Base-by-base conservation (phyloP, 2,797 vertebrate species). In the Rousettus madagascariensis region DNA sequence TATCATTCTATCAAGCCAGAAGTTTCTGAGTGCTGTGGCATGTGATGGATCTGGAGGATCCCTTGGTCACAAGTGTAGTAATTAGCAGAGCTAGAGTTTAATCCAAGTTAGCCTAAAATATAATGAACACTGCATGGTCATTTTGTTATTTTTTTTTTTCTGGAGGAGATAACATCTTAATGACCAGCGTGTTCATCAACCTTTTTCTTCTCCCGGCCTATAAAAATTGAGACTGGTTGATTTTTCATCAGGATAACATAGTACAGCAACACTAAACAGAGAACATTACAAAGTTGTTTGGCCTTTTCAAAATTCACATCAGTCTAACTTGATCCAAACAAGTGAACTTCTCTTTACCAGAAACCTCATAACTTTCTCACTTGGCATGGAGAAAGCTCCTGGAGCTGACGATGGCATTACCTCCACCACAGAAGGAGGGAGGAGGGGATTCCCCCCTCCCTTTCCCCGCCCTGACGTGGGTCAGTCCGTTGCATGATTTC, bases 401-500 rank as follows among this genome's bases (percentile, higher is more conserved):
- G 33, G 82, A 97, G 96, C 72, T 12, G 19, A 88, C 3, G 0
- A 61, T 22, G 68, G 28, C 55, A 24, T 90, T 92, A 77, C 61
- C 66, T 86, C 33, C 57, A 90, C 55, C 24, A 36, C 26, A 51
- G 66, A 20, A 71, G 36, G 13, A 85, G 61, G 4, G n/a, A 65
- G 75, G 55, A 57, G 5, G 12, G 28, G 46, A 11, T 49, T 36
- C 33, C 15, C 49, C 49, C 15, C 49, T 5, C 15, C 13, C 46
- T 36, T 41, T 75, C 84, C 30, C 83, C 53, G 36, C 36, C 30
- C 61, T 55, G 61, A 72, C 63, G 15, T 71, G 85, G 91, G 17
- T 49, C 87, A 57, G 57, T 72, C 93, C 38, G 24, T 96, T 97
- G 36, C 66, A 43, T 93, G 93, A 95, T 95, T 97, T 97, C 95